Conservation (phyloP, 2,113 vertebrate genomes). For the Numenius arquata region DNA sequence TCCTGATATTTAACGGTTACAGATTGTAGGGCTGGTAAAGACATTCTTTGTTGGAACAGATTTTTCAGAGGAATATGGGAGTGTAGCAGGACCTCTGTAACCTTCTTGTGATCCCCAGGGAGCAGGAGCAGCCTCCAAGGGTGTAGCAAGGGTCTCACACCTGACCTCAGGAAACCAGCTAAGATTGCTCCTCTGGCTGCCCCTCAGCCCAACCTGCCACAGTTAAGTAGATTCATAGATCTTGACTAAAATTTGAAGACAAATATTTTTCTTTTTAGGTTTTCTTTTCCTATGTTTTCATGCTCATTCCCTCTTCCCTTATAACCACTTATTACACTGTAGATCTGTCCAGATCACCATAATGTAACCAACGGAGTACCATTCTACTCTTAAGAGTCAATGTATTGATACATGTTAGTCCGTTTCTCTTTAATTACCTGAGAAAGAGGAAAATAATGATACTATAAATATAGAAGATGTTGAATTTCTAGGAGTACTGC, state of each 20-base stretch:
- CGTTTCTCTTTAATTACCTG: not conserved
- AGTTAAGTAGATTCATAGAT: not conserved
- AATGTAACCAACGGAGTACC: not conserved
- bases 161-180: not conserved
- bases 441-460: conserved; percentile 33
- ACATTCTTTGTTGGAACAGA: not conserved
- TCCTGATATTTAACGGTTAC: not conserved
- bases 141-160: not conserved
- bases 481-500: conserved; percentile 49
- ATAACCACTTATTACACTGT: not conserved
- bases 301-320: not conserved
- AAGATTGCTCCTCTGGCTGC: not conserved
- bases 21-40: not conserved
- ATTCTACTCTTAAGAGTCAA: not conserved
- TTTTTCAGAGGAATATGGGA: not conserved
- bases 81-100: not conserved
- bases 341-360: not conserved
- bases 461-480: conserved; percentile 15
- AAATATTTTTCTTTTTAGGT: not conserved
- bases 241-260: not conserved
- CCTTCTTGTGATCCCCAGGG: not conserved
- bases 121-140: not conserved
- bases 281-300: not conserved
- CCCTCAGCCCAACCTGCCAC: not conserved
- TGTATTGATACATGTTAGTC: not conserved